Evolutionary conservation across 2,888 invertebrate genomes (phyloP), one percentile per base, ranked within the genome.

Genomic region (Glaucopsyche alexis): DNA sequence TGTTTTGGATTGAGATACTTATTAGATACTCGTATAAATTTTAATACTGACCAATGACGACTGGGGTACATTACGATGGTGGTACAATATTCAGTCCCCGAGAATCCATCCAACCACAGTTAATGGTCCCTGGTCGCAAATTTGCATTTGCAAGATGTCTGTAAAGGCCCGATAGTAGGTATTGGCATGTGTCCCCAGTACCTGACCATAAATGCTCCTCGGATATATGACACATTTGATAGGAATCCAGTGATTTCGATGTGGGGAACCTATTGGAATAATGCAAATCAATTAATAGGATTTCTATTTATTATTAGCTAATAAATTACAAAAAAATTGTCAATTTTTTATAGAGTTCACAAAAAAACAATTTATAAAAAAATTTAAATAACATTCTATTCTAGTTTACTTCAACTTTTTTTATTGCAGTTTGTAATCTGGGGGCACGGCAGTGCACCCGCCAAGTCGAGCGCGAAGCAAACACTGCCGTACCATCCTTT

Each of bases 91-190:
- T 60, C 60, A 29, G 60, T 60, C 60, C 60, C 60, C 0, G 49
- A 69, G 69, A 69, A 69, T 69, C 67, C 13, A 7, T 67, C 49
- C 69, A 29, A 49, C 49, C 19, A 7, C 69, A 69, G 47, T 38
- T 69, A 49, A 69, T 69, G 42, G 45, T 45, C 19, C 47, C 49
- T 49, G 19, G 49, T 69, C 49, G 47, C 69, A 29, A 69, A 69
- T 69, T 69, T 69, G 69, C 69, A 69, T 69, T 69, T 49, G 69
- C 69, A 69, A 69, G 69, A 69, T 47, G 69, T 49, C 69, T 69
- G 69, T 49, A 69, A 69, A 69, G 13, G 69, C 69, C 69, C 29
- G 69, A 69, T 69, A 69, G 45, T 29, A 29, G 29, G 29, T 49
- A 47, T 69, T 69, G 69, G 69, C 69, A 49, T 49, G 49, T 69